Evolutionary conservation across 2,888 invertebrate species (phyloP).

Genomic region (Hyppa rectilinea): DNA sequence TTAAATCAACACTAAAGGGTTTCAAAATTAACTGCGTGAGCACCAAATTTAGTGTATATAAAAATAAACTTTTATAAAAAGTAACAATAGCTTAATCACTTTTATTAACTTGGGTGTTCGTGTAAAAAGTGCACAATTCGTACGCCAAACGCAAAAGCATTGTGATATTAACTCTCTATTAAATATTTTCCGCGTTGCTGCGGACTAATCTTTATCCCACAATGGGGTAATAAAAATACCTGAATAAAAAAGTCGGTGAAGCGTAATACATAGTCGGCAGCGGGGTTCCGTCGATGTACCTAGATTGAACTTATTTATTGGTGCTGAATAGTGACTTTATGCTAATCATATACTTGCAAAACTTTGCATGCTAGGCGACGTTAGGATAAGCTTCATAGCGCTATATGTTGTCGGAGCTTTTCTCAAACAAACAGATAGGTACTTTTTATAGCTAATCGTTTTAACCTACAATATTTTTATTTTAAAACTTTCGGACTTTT

Average conservation of each 20-base stretch:
- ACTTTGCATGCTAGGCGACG: constrained; percentile 5
- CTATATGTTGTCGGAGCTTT: neutral
- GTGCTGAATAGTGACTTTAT: constrained; percentile 9
- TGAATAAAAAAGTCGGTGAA: constrained; percentile 73
- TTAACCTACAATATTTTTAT: neutral
- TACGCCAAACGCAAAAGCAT: constrained; percentile 71
- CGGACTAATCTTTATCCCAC: constrained; percentile 82
- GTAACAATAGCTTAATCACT: constrained; percentile 68
- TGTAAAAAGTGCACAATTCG: constrained; percentile 73
- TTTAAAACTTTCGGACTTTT: neutral
- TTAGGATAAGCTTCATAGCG: constrained; percentile 1
- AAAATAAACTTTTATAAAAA: constrained; percentile 36
- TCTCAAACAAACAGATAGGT: neutral
- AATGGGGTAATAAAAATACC: constrained; percentile 85
- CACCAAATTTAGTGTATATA: constrained; percentile 4
- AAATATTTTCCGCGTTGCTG: constrained; percentile 85
- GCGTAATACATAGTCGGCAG: constrained; percentile 25
- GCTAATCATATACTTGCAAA: constrained; percentile 10
- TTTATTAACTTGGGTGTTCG: constrained; percentile 71
- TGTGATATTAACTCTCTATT: constrained; percentile 84
- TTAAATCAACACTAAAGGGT: constrained; percentile 13
- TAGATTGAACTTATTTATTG: constrained; percentile 25
- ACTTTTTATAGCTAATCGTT: neutral
- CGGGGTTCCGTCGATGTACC: constrained; percentile 49
- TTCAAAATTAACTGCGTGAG: constrained; percentile 19